Conservation (phyloP, 2,797 vertebrate genomes). For the Leptoclinus maculatus region DNA sequence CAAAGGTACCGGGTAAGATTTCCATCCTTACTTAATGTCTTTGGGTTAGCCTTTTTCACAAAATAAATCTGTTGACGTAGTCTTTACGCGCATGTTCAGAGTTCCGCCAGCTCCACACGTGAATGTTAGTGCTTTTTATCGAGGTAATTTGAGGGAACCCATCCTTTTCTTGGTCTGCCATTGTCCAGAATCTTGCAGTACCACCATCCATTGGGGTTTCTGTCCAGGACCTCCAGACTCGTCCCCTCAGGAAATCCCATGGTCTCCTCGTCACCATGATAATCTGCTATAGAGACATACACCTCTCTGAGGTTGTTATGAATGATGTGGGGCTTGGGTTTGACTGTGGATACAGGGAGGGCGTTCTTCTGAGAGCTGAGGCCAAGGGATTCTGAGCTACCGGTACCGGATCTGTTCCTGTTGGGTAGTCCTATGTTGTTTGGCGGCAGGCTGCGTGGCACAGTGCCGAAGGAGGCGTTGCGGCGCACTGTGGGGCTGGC, state of each 20-base stretch:
- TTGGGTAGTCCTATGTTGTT: conserved; percentile 75
- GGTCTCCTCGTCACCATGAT: conserved; percentile 97
- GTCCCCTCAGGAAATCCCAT: conserved; percentile 99
- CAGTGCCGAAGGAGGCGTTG: conserved; percentile 94
- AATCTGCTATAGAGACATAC: conserved; percentile 97
- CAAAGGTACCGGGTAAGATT: conserved; percentile 69
- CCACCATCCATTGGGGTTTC: conserved; percentile 99
- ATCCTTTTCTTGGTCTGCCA: conserved; percentile 95
- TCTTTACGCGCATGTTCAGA: conserved; percentile 70
- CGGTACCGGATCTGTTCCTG: conserved; percentile 75
- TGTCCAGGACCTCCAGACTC: conserved; percentile 97
- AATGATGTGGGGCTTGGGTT: conserved; percentile 97
- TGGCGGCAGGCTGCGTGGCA: conserved; percentile 63
- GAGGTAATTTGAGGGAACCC: conserved; percentile 99
- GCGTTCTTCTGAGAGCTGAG: conserved; percentile 86
- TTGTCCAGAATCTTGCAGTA: conserved; percentile 98
- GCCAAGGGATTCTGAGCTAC: conserved; percentile 81
- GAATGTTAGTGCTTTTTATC: conserved; percentile 94
- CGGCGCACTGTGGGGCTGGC: conserved; percentile 86
- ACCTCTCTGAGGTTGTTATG: conserved; percentile 96
- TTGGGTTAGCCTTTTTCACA: conserved; percentile 59
- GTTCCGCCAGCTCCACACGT: conserved; percentile 61
- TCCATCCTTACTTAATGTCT: conserved; percentile 42
- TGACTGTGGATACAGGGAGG: conserved; percentile 92
- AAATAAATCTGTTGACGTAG: conserved; percentile 73